Evolutionary conservation across 2,797 vertebrate genomes (phyloP).

Genomic region (Yasuhikotakia modesta): DNA sequence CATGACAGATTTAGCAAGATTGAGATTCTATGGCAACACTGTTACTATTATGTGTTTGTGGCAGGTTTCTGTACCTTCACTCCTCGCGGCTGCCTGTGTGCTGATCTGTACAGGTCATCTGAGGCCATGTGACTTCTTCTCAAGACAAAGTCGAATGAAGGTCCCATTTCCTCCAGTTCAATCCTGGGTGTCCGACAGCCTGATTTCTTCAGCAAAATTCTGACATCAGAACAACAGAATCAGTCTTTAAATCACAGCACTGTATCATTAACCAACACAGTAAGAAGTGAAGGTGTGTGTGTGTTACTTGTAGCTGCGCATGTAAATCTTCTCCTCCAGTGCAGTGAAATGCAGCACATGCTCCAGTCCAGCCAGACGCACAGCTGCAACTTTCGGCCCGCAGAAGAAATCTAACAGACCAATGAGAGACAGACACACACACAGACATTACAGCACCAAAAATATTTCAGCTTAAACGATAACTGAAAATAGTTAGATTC

Average conservation of each 20-base stretch:
- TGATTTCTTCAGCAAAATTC: constrained; percentile 91
- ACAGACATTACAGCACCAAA: too few relatives aligned
- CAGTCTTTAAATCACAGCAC: not conserved
- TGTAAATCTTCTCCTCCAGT: constrained; percentile 87
- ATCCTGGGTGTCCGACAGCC: constrained; percentile 92
- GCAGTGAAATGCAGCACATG: constrained; percentile 91
- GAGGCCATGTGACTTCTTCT: constrained; percentile 92
- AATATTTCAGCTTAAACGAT: too few relatives aligned
- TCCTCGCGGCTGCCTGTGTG: constrained; percentile 86
- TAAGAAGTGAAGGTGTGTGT: not conserved
- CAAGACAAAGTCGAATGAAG: constrained; percentile 86
- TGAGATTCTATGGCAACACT: too few relatives aligned
- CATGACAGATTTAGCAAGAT: too few relatives aligned
- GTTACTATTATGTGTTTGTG: too few relatives aligned
- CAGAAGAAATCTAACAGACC: constrained; percentile 88
- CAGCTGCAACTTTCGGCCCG: constrained; percentile 83
- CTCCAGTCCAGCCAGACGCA: constrained; percentile 92
- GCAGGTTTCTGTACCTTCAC: constrained; percentile 78
- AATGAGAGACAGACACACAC: too few relatives aligned
- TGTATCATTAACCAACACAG: not conserved
- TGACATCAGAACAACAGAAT: not conserved
- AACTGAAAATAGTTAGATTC: too few relatives aligned
- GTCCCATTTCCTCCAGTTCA: constrained; percentile 94
- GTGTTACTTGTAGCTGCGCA: constrained; percentile 92
- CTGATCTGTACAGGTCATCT: constrained; percentile 89